Percentiles rank a stretch among this genome's conserved stretches.
Evolutionary conservation across 2,888 invertebrate species (phyloP).

Genomic region (Globia sparganii): DNA sequence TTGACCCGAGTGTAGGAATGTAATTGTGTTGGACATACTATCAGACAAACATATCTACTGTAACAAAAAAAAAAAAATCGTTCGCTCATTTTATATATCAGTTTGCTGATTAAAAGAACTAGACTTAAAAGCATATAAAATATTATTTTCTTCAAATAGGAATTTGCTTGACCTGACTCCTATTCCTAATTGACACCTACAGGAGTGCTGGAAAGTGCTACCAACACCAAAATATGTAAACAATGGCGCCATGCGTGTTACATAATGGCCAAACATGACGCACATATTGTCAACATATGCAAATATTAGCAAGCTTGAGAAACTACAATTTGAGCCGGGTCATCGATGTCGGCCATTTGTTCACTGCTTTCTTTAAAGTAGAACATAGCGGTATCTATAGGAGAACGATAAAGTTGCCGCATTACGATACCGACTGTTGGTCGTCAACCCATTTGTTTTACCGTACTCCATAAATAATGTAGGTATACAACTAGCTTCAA

Average conservation of each 20-base stretch:
- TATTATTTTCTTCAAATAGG: background rate
- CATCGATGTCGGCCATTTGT: constrained; percentile 31
- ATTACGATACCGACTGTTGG: constrained; percentile 28
- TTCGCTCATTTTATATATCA: background rate
- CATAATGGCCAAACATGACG: background rate
- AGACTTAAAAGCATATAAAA: background rate
- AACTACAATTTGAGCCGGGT: constrained; percentile 17
- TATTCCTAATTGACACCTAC: too few species aligned
- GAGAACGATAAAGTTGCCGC: constrained; percentile 37
- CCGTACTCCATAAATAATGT: background rate
- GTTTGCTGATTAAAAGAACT: background rate
- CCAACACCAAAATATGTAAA: background rate
- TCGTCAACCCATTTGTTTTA: constrained; percentile 8
- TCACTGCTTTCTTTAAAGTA: constrained; percentile 42
- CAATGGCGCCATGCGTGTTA: background rate
- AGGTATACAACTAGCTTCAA: too few species aligned
- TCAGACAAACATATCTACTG: background rate
- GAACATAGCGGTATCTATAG: constrained; percentile 48
- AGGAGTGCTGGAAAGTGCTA: too few species aligned
- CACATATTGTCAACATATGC: constrained; percentile 21
- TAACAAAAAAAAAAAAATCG: background rate
- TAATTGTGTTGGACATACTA: background rate
- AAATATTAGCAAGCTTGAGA: constrained; percentile 35
- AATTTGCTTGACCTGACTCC: too few species aligned
- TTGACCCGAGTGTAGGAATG: constrained; percentile 5